Conservation (phyloP, 2,797 vertebrate genomes). For the Adelosebastes latens region DNA sequence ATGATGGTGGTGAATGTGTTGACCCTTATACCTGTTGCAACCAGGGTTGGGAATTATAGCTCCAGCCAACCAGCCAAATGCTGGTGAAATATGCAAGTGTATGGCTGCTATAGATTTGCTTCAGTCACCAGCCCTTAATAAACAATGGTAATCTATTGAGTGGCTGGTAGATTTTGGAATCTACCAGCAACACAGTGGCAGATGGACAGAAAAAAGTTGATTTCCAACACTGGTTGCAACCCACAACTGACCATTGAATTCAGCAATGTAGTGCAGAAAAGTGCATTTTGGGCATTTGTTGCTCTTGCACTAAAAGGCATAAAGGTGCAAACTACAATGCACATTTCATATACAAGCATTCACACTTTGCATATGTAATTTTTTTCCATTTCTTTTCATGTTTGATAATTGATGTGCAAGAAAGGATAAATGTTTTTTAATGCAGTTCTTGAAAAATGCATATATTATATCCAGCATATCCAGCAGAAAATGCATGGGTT, state of each 20-base stretch:
- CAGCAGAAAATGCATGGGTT: not conserved
- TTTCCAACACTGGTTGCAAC: not conserved
- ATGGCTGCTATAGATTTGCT: too few relatives aligned
- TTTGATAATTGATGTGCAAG: not conserved
- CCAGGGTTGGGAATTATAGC: not conserved
- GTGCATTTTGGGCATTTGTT: not conserved
- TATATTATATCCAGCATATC: not conserved
- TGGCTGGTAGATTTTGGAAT: too few relatives aligned
- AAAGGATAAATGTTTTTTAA: not conserved
- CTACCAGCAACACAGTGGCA: too few relatives aligned
- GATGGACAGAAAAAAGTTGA: too few relatives aligned
- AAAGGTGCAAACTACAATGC: not conserved
- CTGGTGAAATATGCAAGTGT: too few relatives aligned
- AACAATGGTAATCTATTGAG: too few relatives aligned
- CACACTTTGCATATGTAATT: not conserved
- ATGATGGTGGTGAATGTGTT: not conserved
- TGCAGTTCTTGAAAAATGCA: not conserved
- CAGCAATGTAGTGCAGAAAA: not conserved
- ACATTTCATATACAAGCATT: not conserved
- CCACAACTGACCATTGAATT: not conserved
- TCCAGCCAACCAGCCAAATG: too few relatives aligned
- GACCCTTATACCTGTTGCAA: slow-evolving; percentile 44
- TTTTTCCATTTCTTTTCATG: not conserved
- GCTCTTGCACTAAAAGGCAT: not conserved
- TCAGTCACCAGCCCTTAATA: too few relatives aligned